A percentile compares a stretch with the other conserved stretches of the same genome.
phyloP scores from a whole-genome alignment of 2,113 vertebrate genomes.

The Rafetus swinhoei region DNA sequence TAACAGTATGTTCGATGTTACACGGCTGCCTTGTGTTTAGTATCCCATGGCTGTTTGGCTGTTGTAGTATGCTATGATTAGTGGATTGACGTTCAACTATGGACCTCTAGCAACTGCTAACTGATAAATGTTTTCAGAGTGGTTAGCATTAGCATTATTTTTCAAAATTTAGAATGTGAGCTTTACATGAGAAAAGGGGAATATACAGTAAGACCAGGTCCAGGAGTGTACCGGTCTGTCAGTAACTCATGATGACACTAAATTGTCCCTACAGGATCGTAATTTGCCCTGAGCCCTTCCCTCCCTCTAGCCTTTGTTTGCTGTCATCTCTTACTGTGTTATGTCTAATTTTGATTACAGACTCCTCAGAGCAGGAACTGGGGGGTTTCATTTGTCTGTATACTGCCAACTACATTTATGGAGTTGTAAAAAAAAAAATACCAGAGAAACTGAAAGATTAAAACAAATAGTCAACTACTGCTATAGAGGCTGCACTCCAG shows the following conservation, averaged over 20 bases:
- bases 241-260: neutral
- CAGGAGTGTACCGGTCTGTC: neutral
- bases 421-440: constrained; percentile 12
- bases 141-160: constrained; percentile 14
- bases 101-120: constrained; percentile 47
- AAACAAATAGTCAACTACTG: constrained; percentile 10
- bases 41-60: neutral
- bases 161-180: constrained; percentile 1
- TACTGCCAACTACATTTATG: neutral
- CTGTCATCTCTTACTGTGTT: neutral
- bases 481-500: accelerated
- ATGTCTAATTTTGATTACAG: constrained; percentile 22
- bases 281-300: neutral
- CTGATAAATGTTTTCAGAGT: neutral
- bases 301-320: neutral
- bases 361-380: constrained; percentile 20
- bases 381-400: neutral
- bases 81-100: constrained; percentile 1
- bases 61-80: neutral
- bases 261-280: neutral
- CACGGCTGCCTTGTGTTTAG: neutral
- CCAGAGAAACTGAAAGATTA: constrained; percentile 40
- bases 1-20: constrained; percentile 12
- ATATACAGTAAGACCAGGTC: neutral
- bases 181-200: constrained; percentile 20